phyloP scores from a whole-genome alignment of 2,888 invertebrate genomes.

The Keiferia lycopersicella region DNA sequence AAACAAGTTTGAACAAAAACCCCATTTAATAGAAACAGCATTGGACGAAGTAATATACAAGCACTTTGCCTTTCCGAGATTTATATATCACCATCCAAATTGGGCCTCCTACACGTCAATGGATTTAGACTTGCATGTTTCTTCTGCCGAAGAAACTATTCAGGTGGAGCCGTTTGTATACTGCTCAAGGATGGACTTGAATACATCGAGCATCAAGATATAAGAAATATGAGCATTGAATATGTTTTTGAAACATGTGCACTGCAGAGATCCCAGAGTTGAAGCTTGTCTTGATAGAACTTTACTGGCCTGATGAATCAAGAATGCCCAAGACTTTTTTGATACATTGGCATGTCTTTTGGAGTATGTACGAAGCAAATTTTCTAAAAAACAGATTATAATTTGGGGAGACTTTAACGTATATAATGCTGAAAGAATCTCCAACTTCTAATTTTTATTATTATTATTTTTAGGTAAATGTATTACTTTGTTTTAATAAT shows the following conservation, averaged over 20 bases:
- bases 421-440: not conserved
- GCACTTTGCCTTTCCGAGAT: not conserved
- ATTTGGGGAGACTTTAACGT: constrained; percentile 20
- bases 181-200: not conserved
- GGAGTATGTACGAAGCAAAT: not conserved
- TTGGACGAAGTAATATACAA: not conserved
- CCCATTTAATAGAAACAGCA: not conserved
- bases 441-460: not conserved
- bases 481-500: too few species aligned
- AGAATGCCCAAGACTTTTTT: not conserved
- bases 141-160: not conserved
- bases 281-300: not conserved
- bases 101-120: not conserved
- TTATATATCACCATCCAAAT: not conserved
- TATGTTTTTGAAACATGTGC: constrained; percentile 1
- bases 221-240: not conserved
- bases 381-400: not conserved
- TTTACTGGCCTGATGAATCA: constrained; percentile 2
- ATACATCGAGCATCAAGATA: not conserved
- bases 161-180: not conserved
- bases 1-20: not conserved
- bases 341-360: not conserved
- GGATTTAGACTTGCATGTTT: not conserved
- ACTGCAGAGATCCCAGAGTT: not conserved
- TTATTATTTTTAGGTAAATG: too few species aligned